Evolutionary conservation across 2,797 vertebrate genomes (phyloP), one percentile per base, ranked within the genome.

Genomic region (Cirrhinus molitorella): DNA sequence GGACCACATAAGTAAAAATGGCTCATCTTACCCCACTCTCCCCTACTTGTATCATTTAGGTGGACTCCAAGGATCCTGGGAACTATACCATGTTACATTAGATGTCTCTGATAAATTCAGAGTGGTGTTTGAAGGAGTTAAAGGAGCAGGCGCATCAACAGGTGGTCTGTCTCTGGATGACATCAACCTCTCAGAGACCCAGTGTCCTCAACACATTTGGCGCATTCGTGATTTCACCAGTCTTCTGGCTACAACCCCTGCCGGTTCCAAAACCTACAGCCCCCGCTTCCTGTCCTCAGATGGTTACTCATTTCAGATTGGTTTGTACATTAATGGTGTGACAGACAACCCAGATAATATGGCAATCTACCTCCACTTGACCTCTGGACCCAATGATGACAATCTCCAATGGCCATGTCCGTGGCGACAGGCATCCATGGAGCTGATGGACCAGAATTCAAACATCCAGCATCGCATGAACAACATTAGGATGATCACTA

Each of bases 101-200:
- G 87, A 92, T 0, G 86, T 91, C 63, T 90, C 84, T 0, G 88
- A 28, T 43, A 97, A 96, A 92, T 96, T 96, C 88, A 91, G 95
- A 28, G 91, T 98, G 72, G 89, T 95, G 21, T 97, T 97, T 89
- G 90, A 95, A 93, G 97, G 95, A 0, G 13, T 92, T 77, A 95
- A 89, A 89, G 95, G 96, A 73, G 63, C 17, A 0, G 88, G 85
- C 0, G 19, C 21, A 0, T 95, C 96, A 0, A 67, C 51, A 0
- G 96, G 96, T 57, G 96, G 97, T n/a, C 92, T 98, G 68, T 97
- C 97, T 28, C 84, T 97, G 53, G 97, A 98, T 0, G 97, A 98
- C 88, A 95, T 99, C 84, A 98, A 97, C 90, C 92, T 98, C 71
- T 96, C 96, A 0, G 96, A 97, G 90, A 94, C 95, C 1, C 88